Conservation (phyloP, 2,113 vertebrate genomes). For the Clinocottus analis region DNA sequence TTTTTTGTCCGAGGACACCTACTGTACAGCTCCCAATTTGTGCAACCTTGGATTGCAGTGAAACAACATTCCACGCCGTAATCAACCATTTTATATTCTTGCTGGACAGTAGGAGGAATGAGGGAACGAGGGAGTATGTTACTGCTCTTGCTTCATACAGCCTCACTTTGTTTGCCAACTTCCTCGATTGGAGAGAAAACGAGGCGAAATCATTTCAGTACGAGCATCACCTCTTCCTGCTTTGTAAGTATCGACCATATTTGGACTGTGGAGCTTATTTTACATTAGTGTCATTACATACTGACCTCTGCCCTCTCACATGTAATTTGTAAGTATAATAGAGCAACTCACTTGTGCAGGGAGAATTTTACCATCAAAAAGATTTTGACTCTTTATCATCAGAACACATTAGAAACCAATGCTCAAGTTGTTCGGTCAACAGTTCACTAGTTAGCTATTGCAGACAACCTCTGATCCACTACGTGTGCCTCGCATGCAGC, state of each 20-base stretch:
- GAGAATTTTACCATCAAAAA: not conserved
- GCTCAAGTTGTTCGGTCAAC: not conserved
- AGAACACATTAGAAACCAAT: constrained; percentile 2
- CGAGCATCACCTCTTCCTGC: not conserved
- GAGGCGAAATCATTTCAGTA: not conserved
- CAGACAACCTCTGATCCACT: not conserved
- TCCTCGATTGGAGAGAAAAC: not conserved
- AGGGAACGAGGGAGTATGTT: constrained; percentile 16
- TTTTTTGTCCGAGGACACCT: not conserved
- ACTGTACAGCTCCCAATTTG: not conserved
- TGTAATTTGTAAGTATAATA: not conserved
- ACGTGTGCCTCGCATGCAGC: constrained; percentile 3
- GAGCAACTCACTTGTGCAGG: not conserved
- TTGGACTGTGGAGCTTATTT: not conserved
- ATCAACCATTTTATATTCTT: not conserved
- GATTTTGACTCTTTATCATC: not conserved
- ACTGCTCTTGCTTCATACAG: not conserved
- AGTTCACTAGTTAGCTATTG: not conserved
- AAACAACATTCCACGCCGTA: constrained; percentile 7
- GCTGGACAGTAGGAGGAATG: not conserved
- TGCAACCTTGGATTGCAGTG: not conserved
- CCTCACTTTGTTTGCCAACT: not conserved
- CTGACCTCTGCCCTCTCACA: not conserved
- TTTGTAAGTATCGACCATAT: not conserved
- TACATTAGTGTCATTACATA: not conserved